phyloP scores from a whole-genome alignment of 37 sponge, comb jelly and placozoan genomes.

The Aphrocallistes beatrix region DNA sequence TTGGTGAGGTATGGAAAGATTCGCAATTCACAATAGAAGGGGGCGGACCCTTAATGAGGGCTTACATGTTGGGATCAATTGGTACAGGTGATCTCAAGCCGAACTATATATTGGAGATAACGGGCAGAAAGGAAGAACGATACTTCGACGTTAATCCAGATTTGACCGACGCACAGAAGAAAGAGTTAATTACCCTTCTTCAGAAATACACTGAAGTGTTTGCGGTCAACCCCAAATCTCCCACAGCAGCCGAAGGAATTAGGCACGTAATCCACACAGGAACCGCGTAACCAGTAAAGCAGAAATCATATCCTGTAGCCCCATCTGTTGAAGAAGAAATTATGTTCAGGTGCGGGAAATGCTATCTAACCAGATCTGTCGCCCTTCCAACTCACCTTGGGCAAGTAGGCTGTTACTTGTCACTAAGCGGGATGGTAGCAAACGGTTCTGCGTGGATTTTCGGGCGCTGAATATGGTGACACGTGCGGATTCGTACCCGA shows the following conservation, averaged over 20 bases:
- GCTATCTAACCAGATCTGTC: not conserved
- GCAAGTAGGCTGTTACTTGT: not conserved
- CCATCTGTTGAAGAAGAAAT: too few relatives aligned
- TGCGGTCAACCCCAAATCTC: not conserved
- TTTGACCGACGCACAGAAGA: not conserved
- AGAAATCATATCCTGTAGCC: not conserved
- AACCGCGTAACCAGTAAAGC: not conserved
- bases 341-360: not conserved
- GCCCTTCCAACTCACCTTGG: not conserved
- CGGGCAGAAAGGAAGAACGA: not conserved
- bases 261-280: not conserved
- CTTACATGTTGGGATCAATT: not conserved
- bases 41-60: not conserved
- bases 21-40: not conserved
- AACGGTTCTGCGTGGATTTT: not conserved
- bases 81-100: not conserved
- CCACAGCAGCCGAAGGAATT: not conserved
- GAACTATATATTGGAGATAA: not conserved
- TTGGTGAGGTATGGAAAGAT: not conserved
- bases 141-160: not conserved
- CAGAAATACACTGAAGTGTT: not conserved
- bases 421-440: not conserved
- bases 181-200: not conserved
- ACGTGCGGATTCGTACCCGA: not conserved
- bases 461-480: not conserved